Base-by-base conservation (phyloP, 1,140 invertebrate genomes). In the Tetramorium alpestre region DNA sequence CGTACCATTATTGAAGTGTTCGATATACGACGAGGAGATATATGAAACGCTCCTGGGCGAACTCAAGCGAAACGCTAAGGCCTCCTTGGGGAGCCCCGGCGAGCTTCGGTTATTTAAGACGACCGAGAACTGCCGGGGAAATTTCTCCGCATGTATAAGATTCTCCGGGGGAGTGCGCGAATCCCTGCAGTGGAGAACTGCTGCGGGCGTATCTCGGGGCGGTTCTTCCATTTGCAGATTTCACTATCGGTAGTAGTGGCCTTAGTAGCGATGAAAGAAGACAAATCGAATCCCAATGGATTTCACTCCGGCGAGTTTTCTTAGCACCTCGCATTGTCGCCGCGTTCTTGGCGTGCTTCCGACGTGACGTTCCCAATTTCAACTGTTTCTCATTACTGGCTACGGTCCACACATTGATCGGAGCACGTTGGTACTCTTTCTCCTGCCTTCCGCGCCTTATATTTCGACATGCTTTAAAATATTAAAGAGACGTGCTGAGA, bases 241-340 rank as follows among this genome's bases (percentile, higher is more conserved):
- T 89, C 44, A 49, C 13, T 38, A 44, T 73, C 51, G 72, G n/a
- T n/a, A 33, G 13, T 72, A 33, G 13, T 72, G 18, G 65, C 47
- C 69, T 62, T 22, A 69, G 22, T 56, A 76, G 56, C 28, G 54
- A 54, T 41, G 49, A 69, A 69, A n/a, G 47, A 54, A 41, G 44
- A 60, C 25, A 85, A 87, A 85, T 90, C 73, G 85, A 89, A 90
- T 90, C 72, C 70, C 82, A 80, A 25, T 22, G 60, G 84, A 62
- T 41, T 54, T 70, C 60, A 25, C 73, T 0, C 4, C 49, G 16
- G 18, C 49, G 16, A 54, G 4, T 18, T 72, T 18, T 33, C n/a
- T 47, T 47, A 22, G 54, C 56, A n/a, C 11, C 41, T 44, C 41
- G 69, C 25, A 10, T 56, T 75, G 65, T 78, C 25, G 44, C 6